Evolutionary conservation across 2,797 vertebrate genomes (phyloP), one percentile per base, ranked within the genome.

Genomic region (Parauchenoglanis ngamensis): DNA sequence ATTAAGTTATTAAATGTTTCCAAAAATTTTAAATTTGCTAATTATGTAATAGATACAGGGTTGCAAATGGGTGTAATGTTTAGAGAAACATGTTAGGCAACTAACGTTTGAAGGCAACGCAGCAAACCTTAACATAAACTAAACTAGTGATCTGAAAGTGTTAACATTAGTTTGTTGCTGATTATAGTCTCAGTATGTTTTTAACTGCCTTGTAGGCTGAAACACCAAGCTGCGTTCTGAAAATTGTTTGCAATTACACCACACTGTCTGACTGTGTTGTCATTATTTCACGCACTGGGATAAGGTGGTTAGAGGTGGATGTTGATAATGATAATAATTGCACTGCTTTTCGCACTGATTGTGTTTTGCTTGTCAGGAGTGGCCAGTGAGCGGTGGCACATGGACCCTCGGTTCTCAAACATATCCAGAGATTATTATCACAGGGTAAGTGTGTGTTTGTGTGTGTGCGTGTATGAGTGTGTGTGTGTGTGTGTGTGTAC

Each of bases 341-440:
- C 7, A 25, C 67, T 86, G 80, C 73, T 84, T 61, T 88, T 52
- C 19, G 68, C 15, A 44, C 21, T 17, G 25, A 80, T 68, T 87
- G 67, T 84, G 46, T 72, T 68, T 28, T 91, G 93, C 6, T 93
- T 8, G 87, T 92, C 93, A 99, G 98, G 98, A 99, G 90, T 99
- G 98, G 98, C 98, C 98, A 49, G 88, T 99, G 88, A 97, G 91
- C 89, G 98, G 98, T 88, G 98, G 98, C 87, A 96, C 96, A 0
- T 99, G 98, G 98, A 99, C 97, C 8, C 94, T 99, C 52, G 98
- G 98, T 88, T 96, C 97, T 52, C 97, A 98, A 90, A 97, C 97
- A 46, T 98, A 97, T 93, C 97, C 98, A 68, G 98, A 99, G 94
- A 97, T 99, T 92, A 98, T 99, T 92, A 95, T 99, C 92, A 99